phyloP scores from a whole-genome alignment of 2,113 vertebrate genomes.

The Onychostruthus taczanowskii region DNA sequence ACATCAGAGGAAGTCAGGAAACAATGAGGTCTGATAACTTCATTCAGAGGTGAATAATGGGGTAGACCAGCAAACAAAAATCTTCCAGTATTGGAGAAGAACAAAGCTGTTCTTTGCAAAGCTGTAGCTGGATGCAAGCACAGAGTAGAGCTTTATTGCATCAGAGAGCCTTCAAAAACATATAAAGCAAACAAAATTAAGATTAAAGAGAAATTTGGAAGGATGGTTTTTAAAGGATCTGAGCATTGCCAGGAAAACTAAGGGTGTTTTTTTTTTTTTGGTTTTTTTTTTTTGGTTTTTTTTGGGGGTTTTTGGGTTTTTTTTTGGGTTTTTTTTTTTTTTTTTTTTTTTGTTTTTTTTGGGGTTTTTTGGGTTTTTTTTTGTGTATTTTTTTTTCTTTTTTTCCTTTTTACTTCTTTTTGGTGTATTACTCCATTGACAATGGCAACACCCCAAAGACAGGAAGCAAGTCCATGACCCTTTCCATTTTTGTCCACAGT shows the following conservation, averaged over 20 bases:
- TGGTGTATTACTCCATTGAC: neutral
- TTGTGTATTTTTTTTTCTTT: too few relatives aligned
- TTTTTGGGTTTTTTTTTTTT: too few relatives aligned
- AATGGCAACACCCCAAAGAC: neutral
- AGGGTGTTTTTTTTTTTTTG: too few relatives aligned
- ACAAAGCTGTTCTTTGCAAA: constrained; percentile 2
- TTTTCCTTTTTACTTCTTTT: neutral
- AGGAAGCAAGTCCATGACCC: neutral
- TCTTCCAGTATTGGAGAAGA: neutral
- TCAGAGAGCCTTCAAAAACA: neutral
- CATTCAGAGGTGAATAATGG: neutral
- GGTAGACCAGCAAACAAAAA: neutral
- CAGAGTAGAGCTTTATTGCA: neutral
- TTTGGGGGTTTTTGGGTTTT: too few relatives aligned
- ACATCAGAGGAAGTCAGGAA: neutral
- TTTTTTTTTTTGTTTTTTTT: neutral
- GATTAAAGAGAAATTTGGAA: neutral
- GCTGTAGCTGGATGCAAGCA: neutral
- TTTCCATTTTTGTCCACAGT: neutral
- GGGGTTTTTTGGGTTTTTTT: too few relatives aligned
- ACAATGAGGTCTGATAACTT: constrained; percentile 11
- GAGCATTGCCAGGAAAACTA: neutral
- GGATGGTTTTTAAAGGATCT: neutral
- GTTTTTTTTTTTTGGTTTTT: neutral
- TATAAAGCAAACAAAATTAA: neutral